These are phyloP conservation scores for Cheilosia pagana DNA, from an alignment of 2,888 invertebrate species.

Conservation along the genomic window DNA sequence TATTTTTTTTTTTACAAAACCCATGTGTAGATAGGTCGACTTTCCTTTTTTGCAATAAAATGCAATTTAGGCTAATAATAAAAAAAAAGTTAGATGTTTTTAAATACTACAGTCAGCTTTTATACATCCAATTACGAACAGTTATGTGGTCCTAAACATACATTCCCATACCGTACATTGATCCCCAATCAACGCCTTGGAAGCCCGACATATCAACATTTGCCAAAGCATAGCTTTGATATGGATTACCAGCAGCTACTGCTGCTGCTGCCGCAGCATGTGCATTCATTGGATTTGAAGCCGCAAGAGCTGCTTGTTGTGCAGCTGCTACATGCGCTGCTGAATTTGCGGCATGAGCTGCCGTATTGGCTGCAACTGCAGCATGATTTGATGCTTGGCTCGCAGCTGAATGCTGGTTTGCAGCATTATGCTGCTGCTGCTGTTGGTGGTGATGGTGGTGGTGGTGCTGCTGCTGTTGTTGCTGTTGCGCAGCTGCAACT, in stretches of 20 bases:
- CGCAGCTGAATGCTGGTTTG: slow-evolving; percentile 70
- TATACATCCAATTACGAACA: slow-evolving; percentile 22
- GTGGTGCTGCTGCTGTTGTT: slow-evolving; percentile 78
- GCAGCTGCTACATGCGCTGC: slow-evolving; percentile 84
- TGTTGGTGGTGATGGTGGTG: slow-evolving; percentile 77
- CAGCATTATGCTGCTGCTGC: slow-evolving; percentile 71
- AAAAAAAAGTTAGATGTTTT: slow-evolving; percentile 24
- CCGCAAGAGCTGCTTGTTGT: slow-evolving; percentile 81
- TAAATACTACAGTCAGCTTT: slow-evolving; percentile 66
- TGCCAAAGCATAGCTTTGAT: slow-evolving; percentile 91
- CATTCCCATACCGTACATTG: slow-evolving; percentile 97
- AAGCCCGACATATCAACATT: slow-evolving; percentile 96
- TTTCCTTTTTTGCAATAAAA: slow-evolving; percentile 13
- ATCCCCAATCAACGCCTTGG: slow-evolving; percentile 95
- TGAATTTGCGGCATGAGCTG: slow-evolving; percentile 64
- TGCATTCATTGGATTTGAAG: slow-evolving; percentile 84
- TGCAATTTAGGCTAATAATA: slow-evolving; percentile 14
- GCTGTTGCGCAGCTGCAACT: slow-evolving; percentile 84
- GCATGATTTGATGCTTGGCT: slow-evolving; percentile 76
- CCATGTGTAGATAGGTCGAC: slow-evolving; percentile 18
- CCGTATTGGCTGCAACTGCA: slow-evolving; percentile 62
- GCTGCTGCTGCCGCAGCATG: slow-evolving; percentile 87
- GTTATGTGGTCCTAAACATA: slow-evolving; percentile 86
- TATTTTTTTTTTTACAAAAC: slow-evolving; percentile 23
- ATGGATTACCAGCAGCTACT: slow-evolving; percentile 88